These are phyloP conservation scores for Glareola pratincola DNA, from an alignment of 2,113 vertebrate genomes.

Conservation along the genomic window DNA sequence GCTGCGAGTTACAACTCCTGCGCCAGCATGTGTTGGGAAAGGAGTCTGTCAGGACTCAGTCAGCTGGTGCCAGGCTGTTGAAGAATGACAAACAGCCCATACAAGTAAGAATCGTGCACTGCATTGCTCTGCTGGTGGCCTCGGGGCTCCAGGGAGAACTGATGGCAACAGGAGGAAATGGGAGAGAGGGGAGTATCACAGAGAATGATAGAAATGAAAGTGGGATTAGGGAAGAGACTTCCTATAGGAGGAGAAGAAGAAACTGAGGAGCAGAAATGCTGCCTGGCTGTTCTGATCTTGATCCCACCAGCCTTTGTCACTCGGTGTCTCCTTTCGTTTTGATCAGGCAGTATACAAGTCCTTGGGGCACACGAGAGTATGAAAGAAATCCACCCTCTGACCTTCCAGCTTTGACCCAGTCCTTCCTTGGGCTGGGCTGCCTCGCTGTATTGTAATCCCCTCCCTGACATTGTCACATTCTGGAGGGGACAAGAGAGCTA, in stretches of 20 bases:
- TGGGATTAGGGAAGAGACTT: neutral
- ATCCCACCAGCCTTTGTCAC: neutral
- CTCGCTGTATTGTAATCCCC: constrained; percentile 28
- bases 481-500: constrained; percentile 43
- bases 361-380: neutral
- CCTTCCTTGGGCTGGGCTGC: constrained; percentile 35
- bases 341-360: neutral
- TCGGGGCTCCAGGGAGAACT: neutral
- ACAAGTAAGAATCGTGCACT: constrained; percentile 71
- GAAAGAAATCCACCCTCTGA: constrained; percentile 21
- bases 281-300: neutral
- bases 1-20: constrained; percentile 78
- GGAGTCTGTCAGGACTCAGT: constrained; percentile 10
- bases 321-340: neutral
- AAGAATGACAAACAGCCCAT: constrained; percentile 77
- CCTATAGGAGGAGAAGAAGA: neutral
- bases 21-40: constrained; percentile 76
- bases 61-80: neutral
- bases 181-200: neutral
- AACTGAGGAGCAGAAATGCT: constrained; percentile 20
- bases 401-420: constrained; percentile 20
- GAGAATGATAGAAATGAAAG: neutral
- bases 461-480: constrained; percentile 61
- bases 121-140: neutral
- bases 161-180: neutral